Conservation (phyloP, 2,113 vertebrate genomes). For the Alligator sinensis region DNA sequence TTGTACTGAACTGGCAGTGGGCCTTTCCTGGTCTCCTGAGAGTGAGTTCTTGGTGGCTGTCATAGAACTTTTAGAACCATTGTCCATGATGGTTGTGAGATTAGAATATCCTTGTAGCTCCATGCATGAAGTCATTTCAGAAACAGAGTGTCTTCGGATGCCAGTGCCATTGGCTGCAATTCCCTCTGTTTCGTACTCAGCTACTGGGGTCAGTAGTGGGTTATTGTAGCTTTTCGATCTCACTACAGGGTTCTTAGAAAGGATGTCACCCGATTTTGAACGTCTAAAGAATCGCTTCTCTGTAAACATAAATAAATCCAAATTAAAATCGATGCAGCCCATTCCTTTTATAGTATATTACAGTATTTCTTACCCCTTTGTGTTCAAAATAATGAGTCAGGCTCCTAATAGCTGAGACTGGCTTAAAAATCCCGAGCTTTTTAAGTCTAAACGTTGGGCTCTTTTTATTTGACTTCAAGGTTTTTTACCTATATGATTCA, state of each 20-base stretch:
- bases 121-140: slow-evolving; percentile 90
- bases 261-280: slow-evolving; percentile 76
- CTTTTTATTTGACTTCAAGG: neutral
- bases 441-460: neutral
- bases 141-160: slow-evolving; percentile 91
- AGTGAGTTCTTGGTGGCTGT: slow-evolving; percentile 16
- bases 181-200: slow-evolving; percentile 86
- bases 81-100: slow-evolving; percentile 72
- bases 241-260: slow-evolving; percentile 90
- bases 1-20: neutral
- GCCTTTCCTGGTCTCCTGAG: slow-evolving; percentile 37
- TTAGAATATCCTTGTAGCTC: slow-evolving; percentile 84
- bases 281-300: slow-evolving; percentile 87
- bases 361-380: no score
- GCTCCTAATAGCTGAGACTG: neutral
- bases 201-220: slow-evolving; percentile 91
- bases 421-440: neutral
- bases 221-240: slow-evolving; percentile 96
- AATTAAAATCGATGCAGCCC: neutral
- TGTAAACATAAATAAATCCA: slow-evolving; percentile 62
- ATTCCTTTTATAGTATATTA: neutral
- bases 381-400: neutral
- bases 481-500: neutral
- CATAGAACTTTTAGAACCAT: slow-evolving; percentile 64
- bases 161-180: slow-evolving; percentile 53